Conservation (phyloP, 2,113 vertebrate genomes). For the Turnix velox region DNA sequence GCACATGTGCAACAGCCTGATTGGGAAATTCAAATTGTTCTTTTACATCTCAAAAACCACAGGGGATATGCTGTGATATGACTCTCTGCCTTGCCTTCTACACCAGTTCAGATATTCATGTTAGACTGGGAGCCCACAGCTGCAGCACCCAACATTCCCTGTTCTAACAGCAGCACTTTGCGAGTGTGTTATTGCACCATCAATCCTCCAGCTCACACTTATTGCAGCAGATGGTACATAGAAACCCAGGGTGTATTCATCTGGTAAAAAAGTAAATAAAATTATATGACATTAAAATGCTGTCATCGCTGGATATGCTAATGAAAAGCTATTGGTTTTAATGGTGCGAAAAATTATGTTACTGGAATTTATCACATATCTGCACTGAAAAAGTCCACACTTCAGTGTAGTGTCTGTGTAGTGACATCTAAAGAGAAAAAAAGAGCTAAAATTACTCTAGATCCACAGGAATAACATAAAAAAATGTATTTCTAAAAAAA, state of each 20-base stretch:
- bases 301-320: neutral
- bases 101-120: neutral
- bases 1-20: neutral
- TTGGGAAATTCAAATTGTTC: neutral
- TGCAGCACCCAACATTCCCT: neutral
- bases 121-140: neutral
- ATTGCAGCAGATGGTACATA: neutral
- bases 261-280: neutral
- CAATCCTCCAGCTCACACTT: neutral
- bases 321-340: neutral
- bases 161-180: neutral
- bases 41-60: neutral
- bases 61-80: neutral
- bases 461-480: neutral
- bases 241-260: neutral
- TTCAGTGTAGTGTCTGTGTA: neutral
- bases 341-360: neutral
- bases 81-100: neutral
- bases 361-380: neutral
- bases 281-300: neutral
- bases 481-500: fast-evolving
- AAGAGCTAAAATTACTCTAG: neutral
- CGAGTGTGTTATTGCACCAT: neutral
- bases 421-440: neutral
- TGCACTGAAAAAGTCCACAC: neutral